Evolutionary conservation across 1,140 invertebrate species (phyloP).

Genomic region (Drosophila ficusphila): DNA sequence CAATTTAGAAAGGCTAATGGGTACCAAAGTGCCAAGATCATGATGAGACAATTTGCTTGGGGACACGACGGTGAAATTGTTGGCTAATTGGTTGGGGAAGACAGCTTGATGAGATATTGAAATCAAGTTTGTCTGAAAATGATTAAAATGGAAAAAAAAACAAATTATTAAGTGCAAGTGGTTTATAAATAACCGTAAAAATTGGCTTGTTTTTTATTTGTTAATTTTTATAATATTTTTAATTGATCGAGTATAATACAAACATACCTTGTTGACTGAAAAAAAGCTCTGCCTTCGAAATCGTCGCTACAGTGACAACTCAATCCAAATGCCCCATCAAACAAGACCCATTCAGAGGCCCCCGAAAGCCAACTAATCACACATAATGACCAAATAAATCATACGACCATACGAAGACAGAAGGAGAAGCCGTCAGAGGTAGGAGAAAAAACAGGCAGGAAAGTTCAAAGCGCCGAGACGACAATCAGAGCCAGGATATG

Average conservation of each 20-base stretch:
- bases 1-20: conserved; percentile 47
- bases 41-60: conserved; percentile 37
- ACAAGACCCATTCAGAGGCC: conserved; percentile 2
- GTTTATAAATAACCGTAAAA: too few species aligned
- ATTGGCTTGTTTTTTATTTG: too few species aligned
- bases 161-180: too few species aligned
- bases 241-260: too few species aligned
- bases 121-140: not conserved
- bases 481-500: conserved; percentile 65
- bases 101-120: not conserved
- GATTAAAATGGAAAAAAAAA: too few species aligned
- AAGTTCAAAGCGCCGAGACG: conserved; percentile 64
- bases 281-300: not conserved
- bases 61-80: not conserved
- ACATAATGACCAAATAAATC: conserved; percentile 45
- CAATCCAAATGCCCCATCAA: not conserved
- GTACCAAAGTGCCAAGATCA: conserved; percentile 57
- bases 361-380: conserved; percentile 23
- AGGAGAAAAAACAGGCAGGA: conserved; percentile 25
- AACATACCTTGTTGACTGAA: too few species aligned
- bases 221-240: too few species aligned
- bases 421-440: conserved; percentile 16
- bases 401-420: conserved; percentile 29
- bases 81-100: conserved; percentile 11
- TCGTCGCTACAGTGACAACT: conserved; percentile 4